Evolutionary conservation across 2,888 invertebrate species (phyloP), one percentile per base, ranked within the genome.

Genomic region (Parapristionchus giblindavisi): DNA sequence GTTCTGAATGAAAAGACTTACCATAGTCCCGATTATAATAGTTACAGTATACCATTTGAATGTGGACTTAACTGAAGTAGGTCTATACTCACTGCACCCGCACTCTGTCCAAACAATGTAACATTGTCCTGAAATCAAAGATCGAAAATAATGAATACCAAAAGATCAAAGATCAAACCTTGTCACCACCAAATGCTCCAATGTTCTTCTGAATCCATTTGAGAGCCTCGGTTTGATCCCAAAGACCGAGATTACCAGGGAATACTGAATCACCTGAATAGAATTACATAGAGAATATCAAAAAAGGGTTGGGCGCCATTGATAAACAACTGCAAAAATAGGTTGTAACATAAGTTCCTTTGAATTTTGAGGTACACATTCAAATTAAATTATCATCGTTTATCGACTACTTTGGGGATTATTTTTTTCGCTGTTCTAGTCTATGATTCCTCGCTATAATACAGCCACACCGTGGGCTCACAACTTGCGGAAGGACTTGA

Each of bases 211-310:
- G 70, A 5, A 70, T 27, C 83, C 83, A 83, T 73, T 78, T 63
- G 48, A 83, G 76, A 8, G 83, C 83, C 38, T 80, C 73, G 1
- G 79, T 79, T 78, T 80, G 77, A 63, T 83, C 83, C 75, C 80
- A 81, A 14, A 83, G 74, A 2, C 77, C 79, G 36, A 77, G 34
- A 60, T 83, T 83, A 36, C 80, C 83, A 2, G 84, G 82, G 72
- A 78, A 78, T 0, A 66, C 38, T 5, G 58, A 72, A 40, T 81
- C 81, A 3, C 70, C 70, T 70, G 52, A 1, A 66, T 2, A 43
- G 29, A 8, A 24, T 17, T 21, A 38, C n/a, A n/a, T n/a, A n/a
- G n/a, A n/a, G n/a, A n/a, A n/a, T n/a, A n/a, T n/a, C n/a, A n/a
- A n/a, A n/a, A n/a, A n/a, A n/a, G n/a, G n/a, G n/a, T n/a, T n/a